A percentile compares a stretch with the other conserved stretches of the same genome.
These are phyloP conservation scores for Calcarius lapponicus DNA, from an alignment of 2,797 vertebrate genomes.

Conservation along the genomic window DNA sequence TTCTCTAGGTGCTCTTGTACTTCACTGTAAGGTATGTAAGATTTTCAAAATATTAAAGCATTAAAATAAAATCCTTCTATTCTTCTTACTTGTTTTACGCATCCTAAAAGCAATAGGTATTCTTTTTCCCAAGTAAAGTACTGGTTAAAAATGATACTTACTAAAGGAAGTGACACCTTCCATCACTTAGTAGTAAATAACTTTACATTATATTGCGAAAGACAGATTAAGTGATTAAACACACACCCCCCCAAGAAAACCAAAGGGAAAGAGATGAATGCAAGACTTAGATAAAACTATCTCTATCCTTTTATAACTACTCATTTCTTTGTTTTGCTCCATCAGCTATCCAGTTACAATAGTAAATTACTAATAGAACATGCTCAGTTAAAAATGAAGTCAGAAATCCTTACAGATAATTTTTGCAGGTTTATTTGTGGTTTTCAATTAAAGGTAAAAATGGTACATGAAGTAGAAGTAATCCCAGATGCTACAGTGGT, in stretches of 20 bases:
- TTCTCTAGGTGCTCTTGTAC: neutral
- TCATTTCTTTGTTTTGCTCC: neutral
- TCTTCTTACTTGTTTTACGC: neutral
- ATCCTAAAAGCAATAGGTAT: neutral
- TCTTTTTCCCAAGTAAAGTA: neutral
- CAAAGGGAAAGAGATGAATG: neutral
- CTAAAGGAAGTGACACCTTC: neutral
- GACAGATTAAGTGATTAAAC: neutral
- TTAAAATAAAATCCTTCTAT: neutral
- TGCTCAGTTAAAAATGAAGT: neutral
- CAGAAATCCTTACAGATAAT: neutral
- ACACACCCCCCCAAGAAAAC: neutral
- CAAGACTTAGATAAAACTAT: neutral
- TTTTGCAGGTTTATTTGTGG: neutral
- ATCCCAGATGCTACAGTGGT: neutral
- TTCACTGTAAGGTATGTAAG: neutral
- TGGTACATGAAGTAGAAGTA: neutral
- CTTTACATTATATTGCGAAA: neutral
- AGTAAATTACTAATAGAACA: neutral
- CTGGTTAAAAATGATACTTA: neutral
- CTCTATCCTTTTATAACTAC: neutral
- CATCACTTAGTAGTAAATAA: neutral
- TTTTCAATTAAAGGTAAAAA: neutral
- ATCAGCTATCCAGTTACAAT: neutral
- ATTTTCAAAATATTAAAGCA: neutral